Conservation (phyloP, 2,113 vertebrate genomes). For the Dendropsophus ebraccatus region DNA sequence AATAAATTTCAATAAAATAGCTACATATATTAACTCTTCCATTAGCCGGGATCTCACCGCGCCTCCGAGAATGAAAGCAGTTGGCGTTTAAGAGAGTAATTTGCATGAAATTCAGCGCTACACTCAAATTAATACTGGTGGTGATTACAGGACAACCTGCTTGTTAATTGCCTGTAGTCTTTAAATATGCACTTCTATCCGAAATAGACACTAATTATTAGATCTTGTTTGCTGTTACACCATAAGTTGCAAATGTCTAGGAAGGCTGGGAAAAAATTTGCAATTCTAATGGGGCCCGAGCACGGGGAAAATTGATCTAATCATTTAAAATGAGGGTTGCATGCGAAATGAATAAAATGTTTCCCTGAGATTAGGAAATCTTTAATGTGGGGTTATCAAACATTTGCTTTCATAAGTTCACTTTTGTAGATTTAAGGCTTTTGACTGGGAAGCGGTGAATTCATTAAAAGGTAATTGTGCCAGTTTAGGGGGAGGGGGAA, state of each 20-base stretch:
- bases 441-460: conserved; percentile 23
- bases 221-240: conserved; percentile 78
- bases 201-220: conserved; percentile 83
- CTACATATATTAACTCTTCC: conserved; percentile 54
- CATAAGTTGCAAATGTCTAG: conserved; percentile 78
- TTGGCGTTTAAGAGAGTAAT: conserved; percentile 71
- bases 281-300: conserved; percentile 77
- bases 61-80: neutral
- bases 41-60: conserved; percentile 22
- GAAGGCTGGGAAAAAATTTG: conserved; percentile 74
- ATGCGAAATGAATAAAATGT: conserved; percentile 58
- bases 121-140: conserved; percentile 69
- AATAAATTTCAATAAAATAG: conserved; percentile 53
- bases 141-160: conserved; percentile 77
- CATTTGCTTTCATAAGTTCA: conserved; percentile 56
- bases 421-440: conserved; percentile 48
- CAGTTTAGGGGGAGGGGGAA: neutral
- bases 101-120: conserved; percentile 72
- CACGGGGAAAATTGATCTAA: conserved; percentile 77
- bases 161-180: conserved; percentile 80
- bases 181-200: conserved; percentile 80
- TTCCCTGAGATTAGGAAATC: conserved; percentile 56
- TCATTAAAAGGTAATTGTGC: conserved; percentile 14
- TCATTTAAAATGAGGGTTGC: conserved; percentile 71
- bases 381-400: conserved; percentile 58